Evolutionary conservation across 2,888 invertebrate genomes (phyloP), one percentile per base, ranked within the genome.

Genomic region (Octodonta nipae): DNA sequence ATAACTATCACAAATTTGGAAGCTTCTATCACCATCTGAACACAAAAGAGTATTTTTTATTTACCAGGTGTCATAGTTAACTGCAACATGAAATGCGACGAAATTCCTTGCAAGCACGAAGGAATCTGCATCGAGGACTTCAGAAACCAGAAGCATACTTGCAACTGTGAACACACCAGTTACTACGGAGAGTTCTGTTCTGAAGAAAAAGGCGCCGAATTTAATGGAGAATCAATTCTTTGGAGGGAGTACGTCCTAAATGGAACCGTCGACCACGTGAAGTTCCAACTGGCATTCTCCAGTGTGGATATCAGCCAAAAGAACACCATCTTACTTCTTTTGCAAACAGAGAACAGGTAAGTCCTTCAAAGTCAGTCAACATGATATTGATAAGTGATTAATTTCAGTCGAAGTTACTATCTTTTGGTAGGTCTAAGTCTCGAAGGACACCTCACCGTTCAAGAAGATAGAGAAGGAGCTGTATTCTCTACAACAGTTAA

Each of bases 81-180:
- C 51, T 91, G 89, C 56, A 78, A 79, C 46, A 88, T 89, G 78
- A 82, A 84, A 56, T 91, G 89, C 51, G 88, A 89, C 50, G 73
- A 77, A 0, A 73, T 79, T 31, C 89, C 89, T 0, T 91, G 89
- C 53, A 83, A 85, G 50, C 85, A 89, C 52, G 78, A 80, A 26
- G 89, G 89, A 1, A 70, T 80, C 11, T 91, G 89, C 51, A 79
- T 83, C 3, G 89, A 91, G 59, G 83, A 88, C 55, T 92, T 92
- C 57, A 75, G 77, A 8, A 78, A 79, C 40, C 84, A 85, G 48
- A 79, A 82, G 42, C 84, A 85, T 44, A 78, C 79, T 6, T 92
- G 92, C 52, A 78, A 88, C 44, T 91, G 89, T 46, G 84, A 86
- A 47, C 73, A 82, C 38, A 89, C 89, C 1, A 89, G 88, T 35